These are phyloP conservation scores for Marronus borbonicus DNA, from an alignment of 2,888 invertebrate species.

Conservation along the genomic window DNA sequence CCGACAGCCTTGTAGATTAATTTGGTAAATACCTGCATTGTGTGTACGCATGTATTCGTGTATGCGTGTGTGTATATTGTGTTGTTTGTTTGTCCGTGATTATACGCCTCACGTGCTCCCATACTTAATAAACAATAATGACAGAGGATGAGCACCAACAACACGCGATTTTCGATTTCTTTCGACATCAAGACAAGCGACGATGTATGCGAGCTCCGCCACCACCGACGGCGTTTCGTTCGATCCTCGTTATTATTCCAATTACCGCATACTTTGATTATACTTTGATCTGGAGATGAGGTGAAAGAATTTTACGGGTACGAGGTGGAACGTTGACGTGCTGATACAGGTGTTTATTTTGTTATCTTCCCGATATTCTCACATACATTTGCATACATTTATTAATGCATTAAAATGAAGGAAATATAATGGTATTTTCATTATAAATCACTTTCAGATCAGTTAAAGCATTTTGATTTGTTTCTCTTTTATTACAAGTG, in stretches of 20 bases:
- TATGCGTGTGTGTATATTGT: slow-evolving; percentile 22
- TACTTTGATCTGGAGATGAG: slow-evolving; percentile 19
- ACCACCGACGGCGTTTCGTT: slow-evolving; percentile 25
- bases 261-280: slow-evolving; percentile 31
- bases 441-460: no score
- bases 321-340: neutral
- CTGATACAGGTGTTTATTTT: neutral
- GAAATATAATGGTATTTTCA: neutral
- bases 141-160: slow-evolving; percentile 52
- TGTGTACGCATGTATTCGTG: slow-evolving; percentile 51
- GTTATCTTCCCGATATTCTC: neutral
- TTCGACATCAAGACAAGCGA: slow-evolving; percentile 7
- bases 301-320: slow-evolving; percentile 7
- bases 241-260: slow-evolving; percentile 24
- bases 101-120: slow-evolving; percentile 55
- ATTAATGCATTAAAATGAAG: neutral
- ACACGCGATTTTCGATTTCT: slow-evolving; percentile 53
- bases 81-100: slow-evolving; percentile 56
- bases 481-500: no score
- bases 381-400: neutral
- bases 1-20: slow-evolving; percentile 63
- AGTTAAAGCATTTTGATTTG: neutral
- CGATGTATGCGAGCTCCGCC: slow-evolving; percentile 15
- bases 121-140: slow-evolving; percentile 57
- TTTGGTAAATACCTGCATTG: slow-evolving; percentile 65